Conservation (phyloP, 2,888 invertebrate species). For the Nephrocerus scutellatus region DNA sequence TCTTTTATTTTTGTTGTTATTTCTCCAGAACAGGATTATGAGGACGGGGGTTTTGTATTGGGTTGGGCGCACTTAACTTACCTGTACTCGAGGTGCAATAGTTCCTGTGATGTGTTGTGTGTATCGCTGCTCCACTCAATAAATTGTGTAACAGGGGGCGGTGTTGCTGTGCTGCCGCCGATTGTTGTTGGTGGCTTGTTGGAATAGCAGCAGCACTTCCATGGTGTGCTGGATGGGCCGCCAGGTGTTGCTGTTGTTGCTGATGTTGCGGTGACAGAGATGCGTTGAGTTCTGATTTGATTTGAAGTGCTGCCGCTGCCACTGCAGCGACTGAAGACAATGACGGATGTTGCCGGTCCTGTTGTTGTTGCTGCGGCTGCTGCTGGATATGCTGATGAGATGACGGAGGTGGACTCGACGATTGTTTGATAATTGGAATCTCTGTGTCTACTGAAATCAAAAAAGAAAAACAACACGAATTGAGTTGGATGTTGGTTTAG, state of each 20-base stretch:
- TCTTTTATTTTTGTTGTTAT: slow-evolving; percentile 14
- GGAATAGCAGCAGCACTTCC: no score
- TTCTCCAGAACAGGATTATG: background rate
- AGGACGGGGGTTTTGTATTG: slow-evolving; percentile 7
- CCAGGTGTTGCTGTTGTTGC: slow-evolving; percentile 26
- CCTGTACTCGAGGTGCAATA: slow-evolving; percentile 49
- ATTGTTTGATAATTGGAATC: slow-evolving; percentile 49
- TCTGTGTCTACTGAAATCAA: slow-evolving; percentile 44
- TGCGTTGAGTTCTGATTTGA: slow-evolving; percentile 43
- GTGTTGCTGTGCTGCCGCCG: slow-evolving; percentile 40
- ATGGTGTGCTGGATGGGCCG: slow-evolving; percentile 7
- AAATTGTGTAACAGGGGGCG: slow-evolving; percentile 47
- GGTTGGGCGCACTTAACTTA: slow-evolving; percentile 30
- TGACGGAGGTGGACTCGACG: slow-evolving; percentile 46
- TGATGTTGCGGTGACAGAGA: slow-evolving; percentile 37
- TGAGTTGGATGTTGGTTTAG: no score
- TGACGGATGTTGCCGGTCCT: slow-evolving; percentile 30
- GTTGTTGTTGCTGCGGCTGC: slow-evolving; percentile 36
- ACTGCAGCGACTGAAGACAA: slow-evolving; percentile 33
- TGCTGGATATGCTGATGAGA: slow-evolving; percentile 36
- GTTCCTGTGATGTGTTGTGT: slow-evolving; percentile 47
- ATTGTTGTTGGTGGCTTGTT: slow-evolving; percentile 35
- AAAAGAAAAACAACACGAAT: slow-evolving; percentile 19
- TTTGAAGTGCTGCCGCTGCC: slow-evolving; percentile 38
- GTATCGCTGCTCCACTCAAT: slow-evolving; percentile 46